Evolutionary conservation across 2,888 invertebrate genomes (phyloP).

Genomic region (Leptopilina drosophilae): DNA sequence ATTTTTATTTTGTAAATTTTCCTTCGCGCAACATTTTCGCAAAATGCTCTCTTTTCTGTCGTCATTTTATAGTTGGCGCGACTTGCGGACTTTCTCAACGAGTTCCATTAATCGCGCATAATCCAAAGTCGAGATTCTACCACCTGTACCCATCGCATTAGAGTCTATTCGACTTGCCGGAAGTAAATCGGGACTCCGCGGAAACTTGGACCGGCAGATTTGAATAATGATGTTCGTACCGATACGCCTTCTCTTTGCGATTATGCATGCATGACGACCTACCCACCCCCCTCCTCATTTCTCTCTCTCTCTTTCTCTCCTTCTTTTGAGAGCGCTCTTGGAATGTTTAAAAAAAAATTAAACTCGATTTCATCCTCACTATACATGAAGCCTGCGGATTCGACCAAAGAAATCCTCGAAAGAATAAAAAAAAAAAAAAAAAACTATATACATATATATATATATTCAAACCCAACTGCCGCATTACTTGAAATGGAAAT

Average conservation of each 20-base stretch:
- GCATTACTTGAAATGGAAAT: conserved; percentile 35
- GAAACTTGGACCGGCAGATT: conserved; percentile 50
- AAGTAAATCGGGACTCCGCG: conserved; percentile 39
- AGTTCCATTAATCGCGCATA: conserved; percentile 52
- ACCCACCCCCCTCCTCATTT: not conserved
- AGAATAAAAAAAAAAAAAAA: conserved; percentile 3
- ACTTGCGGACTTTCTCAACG: conserved; percentile 44
- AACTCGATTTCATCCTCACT: conserved; percentile 31
- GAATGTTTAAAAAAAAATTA: conserved; percentile 38
- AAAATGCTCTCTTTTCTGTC: too few relatives aligned
- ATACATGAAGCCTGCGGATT: conserved; percentile 11
- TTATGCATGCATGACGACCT: conserved; percentile 53
- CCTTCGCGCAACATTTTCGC: too few relatives aligned
- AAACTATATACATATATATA: not conserved
- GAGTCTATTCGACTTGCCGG: conserved; percentile 45
- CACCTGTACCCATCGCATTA: conserved; percentile 42
- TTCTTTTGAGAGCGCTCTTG: conserved; percentile 17
- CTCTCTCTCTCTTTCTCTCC: not conserved
- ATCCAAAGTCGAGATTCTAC: conserved; percentile 29
- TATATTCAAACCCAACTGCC: conserved; percentile 28
- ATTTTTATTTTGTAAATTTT: too few relatives aligned
- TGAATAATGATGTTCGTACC: conserved; percentile 53
- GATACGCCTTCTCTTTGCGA: conserved; percentile 50
- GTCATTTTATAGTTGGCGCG: not conserved
- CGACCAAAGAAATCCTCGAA: conserved; percentile 23